These are phyloP conservation scores for Discoglossus pictus DNA, from an alignment of 2,797 vertebrate species.

Conservation along the genomic window DNA sequence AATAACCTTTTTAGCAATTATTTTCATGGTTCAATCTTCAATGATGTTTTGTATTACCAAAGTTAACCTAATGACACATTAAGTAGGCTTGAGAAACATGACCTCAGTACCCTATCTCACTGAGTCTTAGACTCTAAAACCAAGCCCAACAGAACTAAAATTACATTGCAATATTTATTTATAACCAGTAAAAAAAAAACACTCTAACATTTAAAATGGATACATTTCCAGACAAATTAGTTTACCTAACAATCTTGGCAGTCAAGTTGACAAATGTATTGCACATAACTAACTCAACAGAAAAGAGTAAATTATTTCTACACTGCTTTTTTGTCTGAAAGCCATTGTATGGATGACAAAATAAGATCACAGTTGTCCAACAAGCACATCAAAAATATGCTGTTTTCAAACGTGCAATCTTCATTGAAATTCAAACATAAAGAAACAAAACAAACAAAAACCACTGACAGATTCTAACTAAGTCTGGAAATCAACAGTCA, in stretches of 20 bases:
- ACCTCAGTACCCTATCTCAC: too few species aligned
- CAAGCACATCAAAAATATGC: neutral
- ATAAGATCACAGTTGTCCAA: neutral
- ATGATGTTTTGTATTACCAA: too few species aligned
- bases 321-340: slow-evolving; percentile 6
- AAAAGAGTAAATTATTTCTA: neutral
- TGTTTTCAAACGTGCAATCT: slow-evolving; percentile 17
- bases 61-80: too few species aligned
- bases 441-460: too few species aligned
- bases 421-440: too few species aligned
- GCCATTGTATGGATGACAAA: slow-evolving; percentile 1
- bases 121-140: too few species aligned
- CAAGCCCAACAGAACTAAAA: too few species aligned
- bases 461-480: slow-evolving; percentile 28
- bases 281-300: neutral
- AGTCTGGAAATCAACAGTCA: slow-evolving; percentile 30
- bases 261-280: neutral
- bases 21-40: too few species aligned
- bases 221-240: neutral
- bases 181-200: too few species aligned
- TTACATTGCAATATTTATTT: too few species aligned
- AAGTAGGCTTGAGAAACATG: too few species aligned
- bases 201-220: neutral
- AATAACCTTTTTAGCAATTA: too few species aligned
- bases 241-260: slow-evolving; percentile 15